Percentiles rank a stretch among this genome's conserved stretches.
These are phyloP conservation scores for Suillia variegata DNA, from an alignment of 2,888 invertebrate genomes.

Conservation along the genomic window DNA sequence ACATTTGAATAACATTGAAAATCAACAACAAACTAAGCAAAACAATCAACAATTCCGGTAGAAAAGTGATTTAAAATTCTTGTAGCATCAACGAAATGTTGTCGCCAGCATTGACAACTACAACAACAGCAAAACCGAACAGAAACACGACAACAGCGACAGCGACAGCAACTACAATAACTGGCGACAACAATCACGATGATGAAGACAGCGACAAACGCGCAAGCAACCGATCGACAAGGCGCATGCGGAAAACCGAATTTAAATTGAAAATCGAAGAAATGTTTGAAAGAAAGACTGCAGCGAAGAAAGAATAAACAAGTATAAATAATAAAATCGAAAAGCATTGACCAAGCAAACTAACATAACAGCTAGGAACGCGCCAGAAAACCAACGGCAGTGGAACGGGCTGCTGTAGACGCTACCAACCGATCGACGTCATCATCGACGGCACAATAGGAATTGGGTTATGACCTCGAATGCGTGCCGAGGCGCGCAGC, in stretches of 20 bases:
- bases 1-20: no score
- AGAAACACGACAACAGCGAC: slow-evolving; percentile 13
- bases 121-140: slow-evolving; percentile 7
- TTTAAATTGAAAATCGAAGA: slow-evolving; percentile 18
- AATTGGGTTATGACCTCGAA: slow-evolving; percentile 56
- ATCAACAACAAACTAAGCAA: no score
- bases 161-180: slow-evolving; percentile 21
- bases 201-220: slow-evolving; percentile 4
- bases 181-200: slow-evolving; percentile 12
- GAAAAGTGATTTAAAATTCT: slow-evolving; percentile 26
- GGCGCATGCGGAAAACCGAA: no score
- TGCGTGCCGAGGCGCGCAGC: slow-evolving; percentile 42
- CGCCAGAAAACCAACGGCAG: no score
- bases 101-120: slow-evolving; percentile 40
- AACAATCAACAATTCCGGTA: no score
- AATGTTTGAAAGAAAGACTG: background rate
- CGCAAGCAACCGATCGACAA: background rate
- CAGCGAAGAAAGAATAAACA: background rate
- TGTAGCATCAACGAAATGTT: slow-evolving; percentile 32
- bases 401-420: background rate
- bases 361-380: background rate
- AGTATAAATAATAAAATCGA: background rate
- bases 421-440: background rate
- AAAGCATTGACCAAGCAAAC: slow-evolving; percentile 6
- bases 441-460: no score